A percentile compares a stretch with the other conserved stretches of the same genome.
Evolutionary conservation across 2,888 invertebrate species (phyloP).

Genomic region (Seira ritae): DNA sequence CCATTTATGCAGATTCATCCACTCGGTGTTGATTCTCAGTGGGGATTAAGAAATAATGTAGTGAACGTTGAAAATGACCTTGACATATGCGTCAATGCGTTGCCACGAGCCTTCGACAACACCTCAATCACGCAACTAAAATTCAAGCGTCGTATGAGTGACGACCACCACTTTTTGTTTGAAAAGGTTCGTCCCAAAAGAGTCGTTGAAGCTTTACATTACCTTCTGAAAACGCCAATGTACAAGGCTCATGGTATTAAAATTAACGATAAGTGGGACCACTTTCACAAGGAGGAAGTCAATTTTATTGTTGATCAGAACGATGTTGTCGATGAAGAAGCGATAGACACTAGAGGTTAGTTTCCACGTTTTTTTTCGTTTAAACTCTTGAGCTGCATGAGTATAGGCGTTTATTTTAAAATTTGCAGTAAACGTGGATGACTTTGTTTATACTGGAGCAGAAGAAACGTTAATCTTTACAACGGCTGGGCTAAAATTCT

Average conservation of each 20-base stretch:
- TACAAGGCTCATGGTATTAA: constrained; percentile 13
- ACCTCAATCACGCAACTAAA: background rate
- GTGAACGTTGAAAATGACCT: constrained; percentile 28
- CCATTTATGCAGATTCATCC: too few relatives aligned
- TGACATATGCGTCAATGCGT: constrained; percentile 9
- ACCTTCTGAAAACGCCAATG: background rate
- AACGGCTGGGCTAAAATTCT: too few relatives aligned
- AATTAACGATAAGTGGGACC: constrained; percentile 10
- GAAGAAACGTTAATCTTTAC: too few relatives aligned
- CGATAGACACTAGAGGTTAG: too few relatives aligned
- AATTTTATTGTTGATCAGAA: too few relatives aligned
- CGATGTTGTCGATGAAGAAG: too few relatives aligned
- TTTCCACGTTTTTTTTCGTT: too few relatives aligned
- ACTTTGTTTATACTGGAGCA: too few relatives aligned
- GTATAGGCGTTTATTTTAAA: too few relatives aligned
- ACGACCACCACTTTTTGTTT: background rate
- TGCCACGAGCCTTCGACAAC: background rate
- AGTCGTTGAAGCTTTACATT: background rate
- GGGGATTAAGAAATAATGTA: constrained; percentile 22
- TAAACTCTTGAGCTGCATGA: too few relatives aligned
- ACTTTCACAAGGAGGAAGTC: background rate
- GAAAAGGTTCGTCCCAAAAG: constrained; percentile 7
- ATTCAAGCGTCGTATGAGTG: background rate
- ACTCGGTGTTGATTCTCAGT: too few relatives aligned
- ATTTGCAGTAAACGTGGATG: too few relatives aligned